Conservation (phyloP, 2,797 vertebrate genomes). For the Lacerta bilineata region DNA sequence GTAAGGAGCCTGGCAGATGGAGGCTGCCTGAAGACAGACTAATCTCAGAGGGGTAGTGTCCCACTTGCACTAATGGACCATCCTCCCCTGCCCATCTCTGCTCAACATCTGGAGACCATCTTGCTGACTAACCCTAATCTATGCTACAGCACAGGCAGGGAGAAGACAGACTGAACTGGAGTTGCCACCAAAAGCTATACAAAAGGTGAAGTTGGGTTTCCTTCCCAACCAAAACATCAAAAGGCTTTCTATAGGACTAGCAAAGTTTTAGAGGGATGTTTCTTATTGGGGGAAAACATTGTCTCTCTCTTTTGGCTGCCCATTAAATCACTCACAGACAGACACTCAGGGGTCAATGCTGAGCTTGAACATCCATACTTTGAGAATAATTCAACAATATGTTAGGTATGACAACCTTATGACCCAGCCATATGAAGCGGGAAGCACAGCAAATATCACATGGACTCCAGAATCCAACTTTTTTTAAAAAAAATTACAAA, state of each 20-base stretch:
- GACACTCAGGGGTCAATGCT: slow-evolving; percentile 17
- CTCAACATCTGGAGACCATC: background rate
- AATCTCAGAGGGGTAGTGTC: no score
- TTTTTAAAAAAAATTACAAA: no score
- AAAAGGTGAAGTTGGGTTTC: background rate
- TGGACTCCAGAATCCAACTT: slow-evolving; percentile 51
- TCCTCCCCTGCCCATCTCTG: no score
- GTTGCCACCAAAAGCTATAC: background rate
- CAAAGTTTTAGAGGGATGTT: background rate
- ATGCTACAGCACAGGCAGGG: background rate
- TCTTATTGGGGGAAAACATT: background rate
- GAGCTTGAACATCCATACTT: fast-evolving
- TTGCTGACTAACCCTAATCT: background rate
- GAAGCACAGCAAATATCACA: slow-evolving; percentile 53
- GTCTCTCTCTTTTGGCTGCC: background rate
- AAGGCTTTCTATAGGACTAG: background rate
- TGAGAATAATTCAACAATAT: background rate
- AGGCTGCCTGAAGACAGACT: no score
- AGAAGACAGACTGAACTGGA: background rate
- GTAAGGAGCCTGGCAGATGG: no score
- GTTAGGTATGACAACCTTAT: background rate
- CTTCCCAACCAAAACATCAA: background rate
- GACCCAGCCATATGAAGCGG: background rate
- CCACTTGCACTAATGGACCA: no score
- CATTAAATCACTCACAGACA: background rate